phyloP scores from a whole-genome alignment of 2,888 invertebrate genomes.

The Apotomis betuletana region DNA sequence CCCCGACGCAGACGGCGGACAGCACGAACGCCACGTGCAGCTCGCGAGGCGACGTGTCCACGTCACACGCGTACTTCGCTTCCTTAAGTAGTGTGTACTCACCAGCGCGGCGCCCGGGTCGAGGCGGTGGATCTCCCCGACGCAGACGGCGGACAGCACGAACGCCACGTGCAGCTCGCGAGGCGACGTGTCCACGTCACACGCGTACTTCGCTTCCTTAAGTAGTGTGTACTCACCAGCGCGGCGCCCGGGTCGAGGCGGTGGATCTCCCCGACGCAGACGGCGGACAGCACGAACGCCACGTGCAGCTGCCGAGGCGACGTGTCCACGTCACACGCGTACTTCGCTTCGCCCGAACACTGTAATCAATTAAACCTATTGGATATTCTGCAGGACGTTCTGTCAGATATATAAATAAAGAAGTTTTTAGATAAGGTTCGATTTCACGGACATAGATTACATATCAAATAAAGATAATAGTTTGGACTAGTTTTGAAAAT shows the following conservation, averaged over 20 bases:
- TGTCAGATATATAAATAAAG: too few species aligned
- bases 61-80: not conserved
- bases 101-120: conserved; percentile 86
- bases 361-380: conserved; percentile 53
- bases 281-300: too few species aligned
- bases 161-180: conserved; percentile 88
- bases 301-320: too few species aligned
- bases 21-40: conserved; percentile 56
- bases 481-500: too few species aligned
- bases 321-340: too few species aligned
- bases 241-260: too few species aligned
- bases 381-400: too few species aligned
- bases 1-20: conserved; percentile 70
- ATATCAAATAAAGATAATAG: too few species aligned
- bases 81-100: conserved; percentile 43
- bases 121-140: conserved; percentile 83
- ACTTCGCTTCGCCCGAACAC: conserved; percentile 86
- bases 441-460: too few species aligned
- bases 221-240: too few species aligned
- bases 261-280: too few species aligned
- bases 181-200: conserved; percentile 82
- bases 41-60: not conserved
- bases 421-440: too few species aligned
- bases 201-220: conserved; percentile 74
- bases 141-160: conserved; percentile 80